Conservation (phyloP, 2,888 invertebrate genomes). For the Himalopsyche tibetana region DNA sequence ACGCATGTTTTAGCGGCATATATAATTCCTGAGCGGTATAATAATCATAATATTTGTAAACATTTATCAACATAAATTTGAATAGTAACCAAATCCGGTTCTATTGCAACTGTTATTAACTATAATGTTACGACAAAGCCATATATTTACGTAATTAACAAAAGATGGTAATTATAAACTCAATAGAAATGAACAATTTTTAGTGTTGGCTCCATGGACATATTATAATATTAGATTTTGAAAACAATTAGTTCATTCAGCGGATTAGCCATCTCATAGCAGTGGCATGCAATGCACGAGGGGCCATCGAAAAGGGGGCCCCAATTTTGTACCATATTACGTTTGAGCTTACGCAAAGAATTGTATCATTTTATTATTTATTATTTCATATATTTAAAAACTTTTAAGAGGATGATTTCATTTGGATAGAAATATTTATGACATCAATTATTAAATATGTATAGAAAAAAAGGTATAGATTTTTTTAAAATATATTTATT, state of each 20-base stretch:
- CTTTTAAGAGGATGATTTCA: too few species aligned
- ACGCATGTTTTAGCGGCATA: constrained; percentile 52
- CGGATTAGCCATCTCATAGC: too few species aligned
- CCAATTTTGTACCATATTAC: too few species aligned
- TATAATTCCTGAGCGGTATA: constrained; percentile 50
- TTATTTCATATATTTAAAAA: too few species aligned
- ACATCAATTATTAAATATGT: too few species aligned
- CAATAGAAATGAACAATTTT: constrained; percentile 61
- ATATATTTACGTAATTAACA: constrained; percentile 58
- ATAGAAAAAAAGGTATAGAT: too few species aligned
- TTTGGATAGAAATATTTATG: too few species aligned
- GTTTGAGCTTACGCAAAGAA: too few species aligned
- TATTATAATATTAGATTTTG: background rate
- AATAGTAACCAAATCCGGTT: constrained; percentile 73
- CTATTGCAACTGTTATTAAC: constrained; percentile 71
- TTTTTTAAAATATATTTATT: too few species aligned
- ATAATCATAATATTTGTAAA: constrained; percentile 58
- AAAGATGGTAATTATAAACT: constrained; percentile 66
- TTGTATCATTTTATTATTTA: too few species aligned
- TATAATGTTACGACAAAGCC: constrained; percentile 66
- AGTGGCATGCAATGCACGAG: too few species aligned
- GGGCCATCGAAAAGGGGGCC: too few species aligned
- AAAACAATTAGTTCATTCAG: background rate
- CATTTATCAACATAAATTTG: constrained; percentile 61
- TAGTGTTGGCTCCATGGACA: constrained; percentile 52